Base-by-base conservation (phyloP, 2,888 invertebrate species). In the Heteropelma amictum region DNA sequence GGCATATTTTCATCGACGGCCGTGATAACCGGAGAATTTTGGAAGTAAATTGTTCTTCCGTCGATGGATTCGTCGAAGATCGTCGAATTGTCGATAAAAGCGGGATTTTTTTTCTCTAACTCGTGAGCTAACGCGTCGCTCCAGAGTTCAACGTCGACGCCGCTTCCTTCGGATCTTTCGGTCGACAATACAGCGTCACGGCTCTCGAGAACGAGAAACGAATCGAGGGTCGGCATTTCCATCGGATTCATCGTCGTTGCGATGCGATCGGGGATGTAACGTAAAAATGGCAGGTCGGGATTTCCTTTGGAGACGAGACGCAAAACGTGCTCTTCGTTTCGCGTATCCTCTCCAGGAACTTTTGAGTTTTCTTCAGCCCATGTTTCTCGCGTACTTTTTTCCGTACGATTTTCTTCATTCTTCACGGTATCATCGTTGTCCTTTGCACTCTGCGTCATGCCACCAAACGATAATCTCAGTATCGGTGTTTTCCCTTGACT, bases 61-160 rank as follows among this genome's bases (percentile, higher is more conserved):
- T 70, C 72, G 4, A 65, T 40, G 0, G 63, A 45, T 33, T 77
- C 76, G n/a, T 78, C 76, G 40, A 79, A 79, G 21, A 77, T 71
- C 5, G 70, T 74, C 1, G 73, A 63, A 40, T 75, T 69, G 23
- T 65, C 64, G 4, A 67, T 56, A 38, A 81, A 85, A 23, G 81
- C 80, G 5, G 84, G 80, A 26, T 82, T 78, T 51, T 86, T 87
- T 10, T 82, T 77, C 33, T 87, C 83, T 7, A 88, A 75, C 33
- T 83, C 85, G 45, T 82, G 80, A 8, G 87, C 85, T n/a, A 87
- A 38, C 0, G 84, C 85, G 30, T 84, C 82, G 71, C 85, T 87
- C 87, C 87, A 87, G 3, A 83, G 77, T 38, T 78, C 81, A 14
- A 86, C 82, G 26, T 88, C 86, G 1, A 85, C 77, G 6, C 68